Conservation (phyloP, 2,888 invertebrate genomes). For the Eupithecia inturbata region DNA sequence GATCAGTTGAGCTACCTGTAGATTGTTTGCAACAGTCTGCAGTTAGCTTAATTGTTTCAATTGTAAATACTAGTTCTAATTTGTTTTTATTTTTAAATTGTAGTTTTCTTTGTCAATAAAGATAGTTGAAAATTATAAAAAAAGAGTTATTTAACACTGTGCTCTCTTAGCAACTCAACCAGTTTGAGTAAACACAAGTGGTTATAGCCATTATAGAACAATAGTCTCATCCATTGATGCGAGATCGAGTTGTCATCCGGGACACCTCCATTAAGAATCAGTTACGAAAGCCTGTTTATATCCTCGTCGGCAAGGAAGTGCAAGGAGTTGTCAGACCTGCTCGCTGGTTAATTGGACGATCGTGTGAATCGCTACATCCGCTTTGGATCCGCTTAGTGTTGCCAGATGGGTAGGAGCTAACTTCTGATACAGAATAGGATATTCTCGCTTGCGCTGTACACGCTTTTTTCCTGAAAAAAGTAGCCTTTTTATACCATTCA, state of each 20-base stretch:
- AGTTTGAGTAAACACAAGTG: neutral
- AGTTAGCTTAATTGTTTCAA: too few relatives aligned
- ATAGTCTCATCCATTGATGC: constrained; percentile 3
- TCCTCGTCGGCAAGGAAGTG: constrained; percentile 67
- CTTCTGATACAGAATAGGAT: neutral
- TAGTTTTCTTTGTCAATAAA: too few relatives aligned
- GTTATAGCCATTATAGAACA: neutral
- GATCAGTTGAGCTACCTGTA: too few relatives aligned
- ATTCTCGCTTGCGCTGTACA: neutral
- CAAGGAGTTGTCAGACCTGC: constrained; percentile 56
- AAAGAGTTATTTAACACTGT: neutral
- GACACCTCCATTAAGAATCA: constrained; percentile 56
- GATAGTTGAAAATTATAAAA: too few relatives aligned
- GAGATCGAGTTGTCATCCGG: constrained; percentile 53
- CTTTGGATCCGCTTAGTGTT: constrained; percentile 55
- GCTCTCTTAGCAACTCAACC: neutral
- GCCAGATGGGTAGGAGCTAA: constrained; percentile 3
- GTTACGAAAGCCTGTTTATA: constrained; percentile 59
- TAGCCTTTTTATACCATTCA: neutral
- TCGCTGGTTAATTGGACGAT: constrained; percentile 51
- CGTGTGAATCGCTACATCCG: constrained; percentile 79
- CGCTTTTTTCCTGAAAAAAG: neutral
- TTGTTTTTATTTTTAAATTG: too few relatives aligned
- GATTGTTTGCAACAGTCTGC: too few relatives aligned
- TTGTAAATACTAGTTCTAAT: too few relatives aligned